A percentile compares a stretch with the other conserved stretches of the same genome.
These are phyloP conservation scores for Neodon shergylaensis DNA, from an alignment of 2,113 vertebrate species.

Conservation along the genomic window DNA sequence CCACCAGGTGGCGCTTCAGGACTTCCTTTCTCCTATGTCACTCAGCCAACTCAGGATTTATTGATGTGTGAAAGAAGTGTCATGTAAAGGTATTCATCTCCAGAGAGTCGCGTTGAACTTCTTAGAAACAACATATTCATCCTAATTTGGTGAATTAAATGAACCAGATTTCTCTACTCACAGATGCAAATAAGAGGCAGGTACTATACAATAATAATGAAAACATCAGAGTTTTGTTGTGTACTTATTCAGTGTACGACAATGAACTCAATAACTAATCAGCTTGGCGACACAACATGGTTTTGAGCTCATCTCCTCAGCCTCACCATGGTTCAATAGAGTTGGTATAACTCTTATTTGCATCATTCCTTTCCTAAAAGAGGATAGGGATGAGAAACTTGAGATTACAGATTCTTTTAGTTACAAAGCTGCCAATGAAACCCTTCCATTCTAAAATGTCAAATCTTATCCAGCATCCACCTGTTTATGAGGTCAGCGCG, in stretches of 20 bases:
- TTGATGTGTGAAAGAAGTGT: neutral
- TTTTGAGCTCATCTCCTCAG: neutral
- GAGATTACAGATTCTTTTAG: neutral
- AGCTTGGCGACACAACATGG: neutral
- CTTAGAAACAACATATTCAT: neutral
- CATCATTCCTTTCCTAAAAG: neutral
- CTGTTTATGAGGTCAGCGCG: neutral
- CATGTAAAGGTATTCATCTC: neutral
- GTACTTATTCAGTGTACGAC: neutral
- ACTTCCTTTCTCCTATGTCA: constrained; percentile 33
- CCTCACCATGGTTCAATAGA: neutral
- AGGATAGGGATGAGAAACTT: neutral
- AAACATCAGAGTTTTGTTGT: neutral
- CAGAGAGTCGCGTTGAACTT: neutral
- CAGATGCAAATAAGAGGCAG: neutral
- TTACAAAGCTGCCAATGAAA: neutral
- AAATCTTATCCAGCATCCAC: neutral
- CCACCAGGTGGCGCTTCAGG: constrained; percentile 73
- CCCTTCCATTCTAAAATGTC: neutral
- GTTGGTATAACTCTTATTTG: neutral
- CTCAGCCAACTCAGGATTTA: neutral
- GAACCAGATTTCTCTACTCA: neutral
- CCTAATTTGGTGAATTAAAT: neutral
- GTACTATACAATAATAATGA: neutral
- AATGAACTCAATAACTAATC: neutral